Conservation (phyloP, 2,888 invertebrate species). For the Nomada goodeniana region DNA sequence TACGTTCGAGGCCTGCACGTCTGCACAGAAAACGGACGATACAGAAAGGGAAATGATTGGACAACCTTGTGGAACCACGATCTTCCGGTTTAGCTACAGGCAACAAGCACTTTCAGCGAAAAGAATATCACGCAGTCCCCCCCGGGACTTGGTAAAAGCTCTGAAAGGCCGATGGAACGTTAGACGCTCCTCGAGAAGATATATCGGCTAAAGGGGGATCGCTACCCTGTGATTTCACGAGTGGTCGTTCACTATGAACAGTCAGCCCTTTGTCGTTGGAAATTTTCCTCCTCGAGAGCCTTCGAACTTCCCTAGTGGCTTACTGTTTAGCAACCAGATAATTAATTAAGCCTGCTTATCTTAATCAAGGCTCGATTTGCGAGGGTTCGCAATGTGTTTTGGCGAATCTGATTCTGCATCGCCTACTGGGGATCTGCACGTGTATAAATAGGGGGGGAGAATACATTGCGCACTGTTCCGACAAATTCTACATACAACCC, state of each 20-base stretch:
- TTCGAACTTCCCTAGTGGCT: neutral
- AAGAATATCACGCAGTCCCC: slow-evolving; percentile 19
- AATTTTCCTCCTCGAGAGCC: neutral
- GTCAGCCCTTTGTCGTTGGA: neutral
- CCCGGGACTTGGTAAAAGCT: slow-evolving; percentile 17
- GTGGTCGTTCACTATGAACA: neutral
- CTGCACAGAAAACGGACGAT: neutral
- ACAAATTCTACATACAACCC: neutral
- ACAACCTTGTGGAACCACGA: neutral
- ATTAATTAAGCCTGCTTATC: slow-evolving; percentile 15
- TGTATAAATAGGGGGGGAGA: neutral
- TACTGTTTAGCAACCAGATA: neutral
- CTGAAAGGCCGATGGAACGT: slow-evolving; percentile 9
- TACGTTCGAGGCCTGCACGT: neutral
- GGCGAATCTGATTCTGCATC: neutral
- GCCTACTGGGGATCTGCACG: neutral
- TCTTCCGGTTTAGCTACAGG: neutral
- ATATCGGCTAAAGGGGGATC: slow-evolving; percentile 13
- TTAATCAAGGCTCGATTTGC: neutral
- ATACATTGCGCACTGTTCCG: neutral
- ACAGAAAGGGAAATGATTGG: neutral
- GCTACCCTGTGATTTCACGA: slow-evolving; percentile 17
- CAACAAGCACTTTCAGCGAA: slow-evolving; percentile 1
- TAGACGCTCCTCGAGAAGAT: neutral
- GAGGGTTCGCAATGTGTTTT: neutral